Evolutionary conservation across 2,797 vertebrate species (phyloP).

Genomic region (Petrocephalus schoutedeni): DNA sequence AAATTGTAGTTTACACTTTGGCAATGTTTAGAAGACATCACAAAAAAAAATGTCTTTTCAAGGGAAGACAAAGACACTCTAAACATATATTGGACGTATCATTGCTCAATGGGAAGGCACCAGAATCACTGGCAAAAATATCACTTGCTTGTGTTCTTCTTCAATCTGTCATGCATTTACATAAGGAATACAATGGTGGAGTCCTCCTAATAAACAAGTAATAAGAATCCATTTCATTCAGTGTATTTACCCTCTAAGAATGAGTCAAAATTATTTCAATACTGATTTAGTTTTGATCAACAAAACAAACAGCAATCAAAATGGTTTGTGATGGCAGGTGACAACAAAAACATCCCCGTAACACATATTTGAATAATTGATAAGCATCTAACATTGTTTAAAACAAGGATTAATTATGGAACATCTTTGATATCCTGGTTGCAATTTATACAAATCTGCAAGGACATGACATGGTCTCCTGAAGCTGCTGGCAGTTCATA

Average conservation of each 20-base stretch:
- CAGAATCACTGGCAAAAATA: neutral
- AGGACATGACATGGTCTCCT: neutral
- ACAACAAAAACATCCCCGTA: neutral
- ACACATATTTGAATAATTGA: neutral
- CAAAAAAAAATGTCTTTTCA: neutral
- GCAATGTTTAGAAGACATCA: neutral
- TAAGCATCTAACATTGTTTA: neutral
- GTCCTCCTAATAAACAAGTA: neutral
- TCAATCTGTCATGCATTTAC: neutral
- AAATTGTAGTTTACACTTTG: neutral
- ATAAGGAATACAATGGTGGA: neutral
- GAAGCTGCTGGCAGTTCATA: neutral
- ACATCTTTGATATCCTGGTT: neutral
- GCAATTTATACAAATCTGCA: neutral
- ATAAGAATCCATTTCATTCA: neutral
- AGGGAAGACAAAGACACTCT: neutral
- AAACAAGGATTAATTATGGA: neutral
- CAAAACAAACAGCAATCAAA: neutral
- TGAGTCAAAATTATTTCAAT: neutral
- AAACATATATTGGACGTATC: neutral
- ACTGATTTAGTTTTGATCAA: neutral
- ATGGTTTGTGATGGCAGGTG: neutral
- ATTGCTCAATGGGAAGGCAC: neutral
- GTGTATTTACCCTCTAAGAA: neutral
- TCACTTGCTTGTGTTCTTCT: neutral